These are phyloP conservation scores for Amphipyra berbera DNA, from an alignment of 2,888 invertebrate genomes.

Conservation along the genomic window DNA sequence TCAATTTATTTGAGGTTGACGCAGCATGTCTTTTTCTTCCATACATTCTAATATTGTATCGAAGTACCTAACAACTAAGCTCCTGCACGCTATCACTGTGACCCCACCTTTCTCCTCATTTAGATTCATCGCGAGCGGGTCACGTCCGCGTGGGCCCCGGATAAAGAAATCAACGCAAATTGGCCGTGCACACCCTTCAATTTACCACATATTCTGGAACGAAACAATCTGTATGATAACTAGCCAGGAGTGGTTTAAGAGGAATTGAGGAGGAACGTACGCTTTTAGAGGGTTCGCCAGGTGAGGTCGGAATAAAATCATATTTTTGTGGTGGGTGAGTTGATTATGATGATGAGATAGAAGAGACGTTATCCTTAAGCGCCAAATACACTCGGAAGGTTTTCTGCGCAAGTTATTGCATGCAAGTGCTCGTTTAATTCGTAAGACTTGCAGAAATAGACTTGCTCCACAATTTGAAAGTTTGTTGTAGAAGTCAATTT, in stretches of 20 bases:
- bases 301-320: constrained; percentile 35
- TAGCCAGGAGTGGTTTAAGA: constrained; percentile 38
- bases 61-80: too few relatives aligned
- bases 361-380: too few relatives aligned
- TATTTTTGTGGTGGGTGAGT: constrained; percentile 21
- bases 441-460: too few relatives aligned
- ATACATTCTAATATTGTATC: too few relatives aligned
- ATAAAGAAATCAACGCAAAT: constrained; percentile 86
- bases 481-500: too few relatives aligned
- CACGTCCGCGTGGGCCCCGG: constrained; percentile 67
- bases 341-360: constrained; percentile 41
- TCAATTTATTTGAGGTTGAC: too few relatives aligned
- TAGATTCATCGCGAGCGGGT: constrained; percentile 67
- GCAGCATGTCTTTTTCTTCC: too few relatives aligned
- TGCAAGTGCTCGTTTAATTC: too few relatives aligned
- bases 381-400: too few relatives aligned
- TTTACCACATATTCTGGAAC: constrained; percentile 69
- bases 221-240: constrained; percentile 76
- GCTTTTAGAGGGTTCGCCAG: constrained; percentile 4
- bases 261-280: constrained; percentile 30
- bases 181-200: constrained; percentile 68
- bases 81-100: constrained; percentile 30
- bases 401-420: too few relatives aligned
- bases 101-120: constrained; percentile 64
- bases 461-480: too few relatives aligned